A percentile compares a stretch with the other conserved stretches of the same genome.
Evolutionary conservation across 37 sponge, comb jelly and placozoan species (phyloP).

Genomic region (Sycon ciliatum): DNA sequence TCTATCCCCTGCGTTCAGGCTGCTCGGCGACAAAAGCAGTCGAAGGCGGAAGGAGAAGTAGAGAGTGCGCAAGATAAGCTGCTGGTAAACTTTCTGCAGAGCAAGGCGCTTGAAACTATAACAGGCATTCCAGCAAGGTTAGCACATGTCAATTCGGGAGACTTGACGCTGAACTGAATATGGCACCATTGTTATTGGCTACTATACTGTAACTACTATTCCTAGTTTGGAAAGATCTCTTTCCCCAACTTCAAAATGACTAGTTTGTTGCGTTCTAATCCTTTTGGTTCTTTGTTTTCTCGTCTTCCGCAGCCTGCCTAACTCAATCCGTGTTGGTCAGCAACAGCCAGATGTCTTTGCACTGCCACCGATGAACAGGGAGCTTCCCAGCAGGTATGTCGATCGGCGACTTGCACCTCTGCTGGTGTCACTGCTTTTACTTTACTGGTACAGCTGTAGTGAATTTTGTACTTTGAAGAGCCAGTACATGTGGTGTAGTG

Average conservation of each 20-base stretch:
- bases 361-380: conserved; percentile 40
- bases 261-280: too few relatives aligned
- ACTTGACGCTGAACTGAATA: too few relatives aligned
- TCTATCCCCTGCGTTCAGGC: conserved; percentile 9
- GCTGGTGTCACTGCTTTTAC: too few relatives aligned
- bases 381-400: background rate
- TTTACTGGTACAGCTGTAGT: too few relatives aligned
- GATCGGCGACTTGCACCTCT: too few relatives aligned
- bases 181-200: too few relatives aligned
- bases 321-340: background rate
- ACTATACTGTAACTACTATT: too few relatives aligned
- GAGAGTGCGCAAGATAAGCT: conserved; percentile 32
- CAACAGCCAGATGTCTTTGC: conserved; percentile 41
- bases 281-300: too few relatives aligned
- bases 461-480: too few relatives aligned
- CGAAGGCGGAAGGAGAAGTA: conserved; percentile 17
- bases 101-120: conserved; percentile 40
- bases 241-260: too few relatives aligned
- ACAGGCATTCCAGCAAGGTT: background rate
- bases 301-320: background rate
- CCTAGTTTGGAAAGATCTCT: too few relatives aligned
- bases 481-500: too few relatives aligned
- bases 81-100: conserved; percentile 42
- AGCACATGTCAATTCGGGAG: background rate
- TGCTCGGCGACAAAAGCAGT: conserved; percentile 25